Evolutionary conservation across 2,113 vertebrate genomes (phyloP), one percentile per base, ranked within the genome.

Genomic region (Platycercus adscitus): DNA sequence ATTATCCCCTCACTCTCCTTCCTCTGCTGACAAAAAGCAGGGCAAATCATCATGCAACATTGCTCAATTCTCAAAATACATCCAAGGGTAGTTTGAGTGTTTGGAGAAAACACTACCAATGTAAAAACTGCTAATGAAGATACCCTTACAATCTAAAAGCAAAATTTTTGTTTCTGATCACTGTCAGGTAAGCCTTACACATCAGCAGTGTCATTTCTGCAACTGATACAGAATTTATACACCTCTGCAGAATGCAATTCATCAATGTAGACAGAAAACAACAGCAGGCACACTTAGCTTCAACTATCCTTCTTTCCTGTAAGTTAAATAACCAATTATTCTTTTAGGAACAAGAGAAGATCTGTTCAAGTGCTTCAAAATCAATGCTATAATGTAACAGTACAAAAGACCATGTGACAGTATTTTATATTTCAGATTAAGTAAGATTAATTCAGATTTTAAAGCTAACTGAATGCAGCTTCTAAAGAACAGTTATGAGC

Each of bases 351-450:
- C 49, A 94, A 91, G 65, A 82, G 49, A 66, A 82, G n/a, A 77
- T 65, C 65, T 95, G 46, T 92, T 89, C 53, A 49, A 80, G 26
- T 44, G 68, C 73, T 95, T 91, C 58, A 85, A 81, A 95, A 72
- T 79, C 84, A 88, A 66, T 65, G 53, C 46, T 69, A 65, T 56
- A 93, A 53, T 80, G 69, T 80, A 89, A 76, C 43, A 79, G 21
- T 17, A 80, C 33, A 83, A 91, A 80, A 15, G 13, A 86, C 11
- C 82, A 78, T 7, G 53, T 91, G 79, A 81, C 68, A 65, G 63
- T 49, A 68, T 90, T 95, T 92, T 41, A 85, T 91, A 92, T n/a
- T n/a, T n/a, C 63, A 49, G 64, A 88, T 66, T 81, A 88, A 91
- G 13, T 52, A 61, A 80, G 53, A 91, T 82, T 95, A 93, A 75